Conservation (phyloP, 1,140 invertebrate species). For the Leptinotarsa lineolata region DNA sequence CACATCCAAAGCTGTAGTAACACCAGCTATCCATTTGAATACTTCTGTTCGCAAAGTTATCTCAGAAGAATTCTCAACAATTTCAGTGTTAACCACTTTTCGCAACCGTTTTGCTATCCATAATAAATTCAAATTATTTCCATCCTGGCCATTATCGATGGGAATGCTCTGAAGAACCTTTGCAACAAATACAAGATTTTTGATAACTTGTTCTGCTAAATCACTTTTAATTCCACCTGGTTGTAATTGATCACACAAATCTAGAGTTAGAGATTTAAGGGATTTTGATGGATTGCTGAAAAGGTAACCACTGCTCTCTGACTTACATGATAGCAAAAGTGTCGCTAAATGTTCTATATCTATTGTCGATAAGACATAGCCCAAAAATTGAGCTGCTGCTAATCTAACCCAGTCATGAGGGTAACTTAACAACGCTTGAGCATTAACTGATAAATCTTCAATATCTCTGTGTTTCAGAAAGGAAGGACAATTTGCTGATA, state of each 20-base stretch:
- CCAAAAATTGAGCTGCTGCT: constrained; percentile 73
- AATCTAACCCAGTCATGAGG: constrained; percentile 78
- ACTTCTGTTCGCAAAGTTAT: constrained; percentile 67
- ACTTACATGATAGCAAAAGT: constrained; percentile 56
- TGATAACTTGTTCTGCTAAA: constrained; percentile 71
- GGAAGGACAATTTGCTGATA: constrained; percentile 60
- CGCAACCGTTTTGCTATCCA: constrained; percentile 74
- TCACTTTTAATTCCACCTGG: constrained; percentile 62
- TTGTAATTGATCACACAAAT: constrained; percentile 74
- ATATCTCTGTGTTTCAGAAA: constrained; percentile 57
- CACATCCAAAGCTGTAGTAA: constrained; percentile 63
- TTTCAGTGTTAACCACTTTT: constrained; percentile 74
- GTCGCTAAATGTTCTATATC: constrained; percentile 64
- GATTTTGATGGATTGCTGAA: constrained; percentile 63
- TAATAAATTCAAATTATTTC: constrained; percentile 58
- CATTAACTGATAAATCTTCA: constrained; percentile 57
- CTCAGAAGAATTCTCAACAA: constrained; percentile 64
- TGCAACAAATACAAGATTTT: constrained; percentile 73
- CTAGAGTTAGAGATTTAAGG: constrained; percentile 70
- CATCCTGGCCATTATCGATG: constrained; percentile 49
- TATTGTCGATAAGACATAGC: constrained; percentile 68
- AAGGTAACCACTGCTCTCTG: constrained; percentile 63
- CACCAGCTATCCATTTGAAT: constrained; percentile 75
- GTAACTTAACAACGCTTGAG: constrained; percentile 62
- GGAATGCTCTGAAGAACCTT: constrained; percentile 64